Conservation (phyloP, 2,113 vertebrate genomes). For the Oceanites oceanicus region DNA sequence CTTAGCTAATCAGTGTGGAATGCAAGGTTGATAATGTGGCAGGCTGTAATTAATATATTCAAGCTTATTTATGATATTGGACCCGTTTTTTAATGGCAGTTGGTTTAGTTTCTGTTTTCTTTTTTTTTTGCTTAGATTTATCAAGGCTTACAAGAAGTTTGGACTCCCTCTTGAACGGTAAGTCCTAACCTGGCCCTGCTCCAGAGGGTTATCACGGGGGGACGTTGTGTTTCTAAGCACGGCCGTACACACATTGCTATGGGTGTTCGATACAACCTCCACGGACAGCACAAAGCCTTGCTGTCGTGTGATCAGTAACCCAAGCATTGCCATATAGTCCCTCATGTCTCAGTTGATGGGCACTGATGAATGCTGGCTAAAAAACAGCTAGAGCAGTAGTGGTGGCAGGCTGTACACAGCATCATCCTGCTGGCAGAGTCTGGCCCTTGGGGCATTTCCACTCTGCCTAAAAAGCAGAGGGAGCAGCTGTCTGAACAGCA, state of each 20-base stretch:
- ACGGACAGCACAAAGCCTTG: not conserved
- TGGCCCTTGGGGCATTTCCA: not conserved
- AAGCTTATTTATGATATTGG: not conserved
- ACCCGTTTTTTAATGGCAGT: not conserved
- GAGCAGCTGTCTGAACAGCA: not conserved
- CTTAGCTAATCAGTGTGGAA: conserved; percentile 6
- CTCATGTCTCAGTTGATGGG: not conserved
- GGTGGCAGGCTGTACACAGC: not conserved
- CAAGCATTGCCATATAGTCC: not conserved
- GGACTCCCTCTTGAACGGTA: conserved; percentile 95
- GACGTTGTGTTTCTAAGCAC: not conserved
- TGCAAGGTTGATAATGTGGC: not conserved
- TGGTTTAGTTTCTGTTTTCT: not conserved
- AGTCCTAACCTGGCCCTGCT: not conserved
- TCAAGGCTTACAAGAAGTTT: conserved; percentile 99
- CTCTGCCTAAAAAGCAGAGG: not conserved
- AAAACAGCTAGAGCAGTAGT: not conserved
- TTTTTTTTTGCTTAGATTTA: conserved; percentile 81
- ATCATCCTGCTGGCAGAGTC: not conserved
- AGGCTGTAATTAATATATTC: not conserved
- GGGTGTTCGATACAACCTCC: not conserved
- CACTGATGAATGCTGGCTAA: not conserved
- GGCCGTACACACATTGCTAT: not conserved
- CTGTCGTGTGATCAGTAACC: not conserved
- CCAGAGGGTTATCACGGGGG: not conserved